These are phyloP conservation scores for Monomorium pharaonis DNA, from an alignment of 1,140 invertebrate genomes.

Conservation along the genomic window DNA sequence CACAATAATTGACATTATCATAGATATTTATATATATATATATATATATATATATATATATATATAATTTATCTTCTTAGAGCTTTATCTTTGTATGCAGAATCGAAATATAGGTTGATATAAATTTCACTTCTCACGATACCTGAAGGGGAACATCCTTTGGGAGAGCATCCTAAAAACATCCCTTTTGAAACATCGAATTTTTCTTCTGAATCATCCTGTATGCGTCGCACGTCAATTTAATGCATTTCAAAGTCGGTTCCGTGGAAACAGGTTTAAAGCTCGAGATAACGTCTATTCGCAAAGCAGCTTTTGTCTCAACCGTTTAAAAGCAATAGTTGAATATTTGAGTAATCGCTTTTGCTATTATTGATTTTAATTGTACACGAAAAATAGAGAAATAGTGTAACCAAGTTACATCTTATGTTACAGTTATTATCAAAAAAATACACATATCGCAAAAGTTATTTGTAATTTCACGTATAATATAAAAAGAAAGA, in stretches of 20 bases:
- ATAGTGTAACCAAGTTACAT: not conserved
- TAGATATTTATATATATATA: not conserved
- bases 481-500: not conserved
- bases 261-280: conserved; percentile 7
- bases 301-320: not conserved
- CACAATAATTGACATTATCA: not conserved
- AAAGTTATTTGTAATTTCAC: not conserved
- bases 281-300: conserved; percentile 29
- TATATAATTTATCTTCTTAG: not conserved
- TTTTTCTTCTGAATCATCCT: conserved; percentile 30
- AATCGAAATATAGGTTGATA: not conserved
- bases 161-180: no score
- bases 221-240: conserved; percentile 9
- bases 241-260: conserved; percentile 64
- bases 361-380: conserved; percentile 3
- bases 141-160: not conserved
- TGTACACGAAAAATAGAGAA: not conserved
- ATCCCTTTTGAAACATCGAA: not conserved
- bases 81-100: not conserved
- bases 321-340: conserved; percentile 5
- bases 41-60: no score
- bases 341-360: not conserved
- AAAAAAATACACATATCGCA: not conserved
- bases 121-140: not conserved
- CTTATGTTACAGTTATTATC: not conserved